phyloP scores from a whole-genome alignment of 1,140 invertebrate species.

The Rhynchophorus ferrugineus region DNA sequence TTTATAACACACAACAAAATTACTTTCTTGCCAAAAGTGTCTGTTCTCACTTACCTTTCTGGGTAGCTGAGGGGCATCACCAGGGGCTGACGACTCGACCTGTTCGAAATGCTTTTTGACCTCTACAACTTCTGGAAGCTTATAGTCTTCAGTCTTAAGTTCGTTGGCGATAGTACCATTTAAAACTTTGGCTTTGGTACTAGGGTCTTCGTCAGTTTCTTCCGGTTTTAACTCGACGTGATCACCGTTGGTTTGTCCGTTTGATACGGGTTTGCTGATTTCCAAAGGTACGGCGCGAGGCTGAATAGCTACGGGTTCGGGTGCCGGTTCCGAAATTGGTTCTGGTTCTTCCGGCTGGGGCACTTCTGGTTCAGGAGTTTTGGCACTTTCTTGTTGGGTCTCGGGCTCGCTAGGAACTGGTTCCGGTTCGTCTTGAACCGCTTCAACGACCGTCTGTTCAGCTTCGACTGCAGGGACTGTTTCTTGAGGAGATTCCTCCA shows the following conservation, averaged over 20 bases:
- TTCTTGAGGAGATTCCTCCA: not conserved
- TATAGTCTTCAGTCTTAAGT: conserved; percentile 11
- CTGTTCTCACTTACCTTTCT: conserved; percentile 14
- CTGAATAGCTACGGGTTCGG: not conserved
- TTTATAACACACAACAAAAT: no score
- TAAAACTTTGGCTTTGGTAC: not conserved
- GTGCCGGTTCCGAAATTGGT: not conserved
- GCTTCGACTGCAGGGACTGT: not conserved
- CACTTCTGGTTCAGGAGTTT: not conserved
- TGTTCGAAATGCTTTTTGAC: conserved; percentile 18
- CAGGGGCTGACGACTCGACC: not conserved
- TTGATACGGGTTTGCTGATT: not conserved
- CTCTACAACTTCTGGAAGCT: conserved; percentile 12
- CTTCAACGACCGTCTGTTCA: not conserved
- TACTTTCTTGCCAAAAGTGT: no score
- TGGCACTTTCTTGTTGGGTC: not conserved
- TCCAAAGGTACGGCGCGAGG: not conserved
- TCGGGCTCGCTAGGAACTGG: not conserved
- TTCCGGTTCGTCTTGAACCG: no score
- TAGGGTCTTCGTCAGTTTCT: not conserved
- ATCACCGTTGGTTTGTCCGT: not conserved
- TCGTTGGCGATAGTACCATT: conserved; percentile 15
- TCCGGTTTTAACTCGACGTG: not conserved
- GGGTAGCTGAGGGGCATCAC: not conserved
- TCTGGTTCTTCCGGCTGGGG: not conserved